Conservation (phyloP, 2,113 vertebrate species). For the Oreochromis spilurus region DNA sequence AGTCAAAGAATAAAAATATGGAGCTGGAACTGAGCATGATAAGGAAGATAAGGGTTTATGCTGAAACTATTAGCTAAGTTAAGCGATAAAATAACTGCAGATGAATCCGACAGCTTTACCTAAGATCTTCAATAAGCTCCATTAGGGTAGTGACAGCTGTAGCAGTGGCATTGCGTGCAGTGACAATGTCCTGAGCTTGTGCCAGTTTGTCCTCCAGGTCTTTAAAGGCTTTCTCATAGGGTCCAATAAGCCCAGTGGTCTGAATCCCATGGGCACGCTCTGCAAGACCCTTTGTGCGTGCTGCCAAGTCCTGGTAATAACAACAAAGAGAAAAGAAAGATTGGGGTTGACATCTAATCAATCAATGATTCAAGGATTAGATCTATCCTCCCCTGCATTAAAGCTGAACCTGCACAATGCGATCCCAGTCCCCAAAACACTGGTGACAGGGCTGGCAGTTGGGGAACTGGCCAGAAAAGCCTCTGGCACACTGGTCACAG, state of each 20-base stretch:
- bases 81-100: neutral
- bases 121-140: slow-evolving; percentile 80
- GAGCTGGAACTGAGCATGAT: neutral
- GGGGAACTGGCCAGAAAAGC: slow-evolving; percentile 88
- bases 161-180: slow-evolving; percentile 79
- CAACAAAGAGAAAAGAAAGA: neutral
- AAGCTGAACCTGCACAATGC: slow-evolving; percentile 78
- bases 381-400: neutral
- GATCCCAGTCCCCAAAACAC: slow-evolving; percentile 98
- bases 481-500: slow-evolving; percentile 94
- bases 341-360: neutral
- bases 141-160: slow-evolving; percentile 75
- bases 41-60: neutral
- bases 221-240: slow-evolving; percentile 81
- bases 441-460: slow-evolving; percentile 89
- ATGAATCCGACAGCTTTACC: slow-evolving; percentile 69
- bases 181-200: slow-evolving; percentile 78
- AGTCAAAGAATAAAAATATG: neutral
- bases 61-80: neutral
- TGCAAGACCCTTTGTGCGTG: slow-evolving; percentile 76
- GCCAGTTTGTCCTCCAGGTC: slow-evolving; percentile 83
- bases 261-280: slow-evolving; percentile 80
- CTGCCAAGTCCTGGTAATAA: slow-evolving; percentile 77
- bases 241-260: slow-evolving; percentile 79
- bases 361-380: neutral